Conservation (phyloP, 2,797 vertebrate species). For the Pampus argenteus region DNA sequence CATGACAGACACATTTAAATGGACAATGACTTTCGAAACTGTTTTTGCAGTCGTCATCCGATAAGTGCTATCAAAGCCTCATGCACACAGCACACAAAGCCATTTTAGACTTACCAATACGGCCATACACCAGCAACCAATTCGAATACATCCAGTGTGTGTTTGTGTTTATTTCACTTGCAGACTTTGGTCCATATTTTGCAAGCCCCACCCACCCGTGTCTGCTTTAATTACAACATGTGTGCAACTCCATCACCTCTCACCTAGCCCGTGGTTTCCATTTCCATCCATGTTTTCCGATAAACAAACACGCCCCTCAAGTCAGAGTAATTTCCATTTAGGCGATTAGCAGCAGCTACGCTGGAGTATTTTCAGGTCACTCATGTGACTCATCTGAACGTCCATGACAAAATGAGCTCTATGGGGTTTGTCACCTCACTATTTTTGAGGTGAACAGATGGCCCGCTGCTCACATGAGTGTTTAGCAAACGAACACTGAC, state of each 20-base stretch:
- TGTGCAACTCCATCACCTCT: slow-evolving; percentile 54
- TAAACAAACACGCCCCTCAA: slow-evolving; percentile 45
- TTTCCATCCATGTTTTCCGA: slow-evolving; percentile 46
- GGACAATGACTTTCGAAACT: slow-evolving; percentile 15
- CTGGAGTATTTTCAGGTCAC: slow-evolving; percentile 41
- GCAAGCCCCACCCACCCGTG: not conserved
- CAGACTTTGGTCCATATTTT: slow-evolving; percentile 7
- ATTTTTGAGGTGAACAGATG: slow-evolving; percentile 59
- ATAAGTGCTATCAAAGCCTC: not conserved
- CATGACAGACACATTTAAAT: not conserved
- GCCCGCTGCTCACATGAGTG: slow-evolving; percentile 36
- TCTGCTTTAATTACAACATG: slow-evolving; percentile 31
- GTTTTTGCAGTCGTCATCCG: not conserved
- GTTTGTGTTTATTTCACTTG: not conserved
- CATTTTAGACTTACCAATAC: not conserved
- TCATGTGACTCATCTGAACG: slow-evolving; percentile 29
- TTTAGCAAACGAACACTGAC: slow-evolving; percentile 33
- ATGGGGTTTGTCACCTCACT: slow-evolving; percentile 32
- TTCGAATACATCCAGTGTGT: not conserved
- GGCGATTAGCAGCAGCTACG: slow-evolving; percentile 20
- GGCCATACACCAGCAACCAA: not conserved
- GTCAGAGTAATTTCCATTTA: slow-evolving; percentile 27
- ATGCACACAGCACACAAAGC: too few relatives aligned
- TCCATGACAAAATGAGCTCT: slow-evolving; percentile 30
- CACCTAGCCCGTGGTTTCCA: slow-evolving; percentile 44